Conservation (phyloP, 1,140 invertebrate species). For the Aleiodes sp. region DNA sequence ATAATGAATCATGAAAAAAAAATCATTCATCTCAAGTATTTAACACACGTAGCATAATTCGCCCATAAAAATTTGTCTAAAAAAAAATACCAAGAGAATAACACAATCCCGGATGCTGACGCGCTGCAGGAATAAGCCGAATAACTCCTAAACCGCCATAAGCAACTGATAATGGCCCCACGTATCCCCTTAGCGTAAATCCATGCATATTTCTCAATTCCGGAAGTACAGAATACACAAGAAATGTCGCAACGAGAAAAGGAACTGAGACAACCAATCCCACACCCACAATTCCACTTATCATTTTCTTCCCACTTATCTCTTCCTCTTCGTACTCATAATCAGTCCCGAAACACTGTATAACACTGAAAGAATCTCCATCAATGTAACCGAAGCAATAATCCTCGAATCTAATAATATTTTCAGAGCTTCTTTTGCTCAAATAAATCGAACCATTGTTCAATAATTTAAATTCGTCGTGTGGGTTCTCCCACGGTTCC, state of each 20-base stretch:
- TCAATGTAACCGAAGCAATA: slow-evolving; percentile 42
- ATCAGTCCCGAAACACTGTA: slow-evolving; percentile 35
- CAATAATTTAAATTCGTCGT: slow-evolving; percentile 66
- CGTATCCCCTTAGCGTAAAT: slow-evolving; percentile 65
- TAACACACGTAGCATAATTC: too few species aligned
- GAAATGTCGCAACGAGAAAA: slow-evolving; percentile 65
- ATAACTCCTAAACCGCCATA: slow-evolving; percentile 61
- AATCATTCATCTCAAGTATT: too few species aligned
- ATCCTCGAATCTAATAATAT: not conserved
- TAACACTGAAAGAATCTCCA: slow-evolving; percentile 24
- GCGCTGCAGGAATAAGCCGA: slow-evolving; percentile 53
- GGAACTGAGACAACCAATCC: slow-evolving; percentile 66
- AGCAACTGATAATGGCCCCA: slow-evolving; percentile 62
- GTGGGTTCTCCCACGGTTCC: slow-evolving; percentile 55
- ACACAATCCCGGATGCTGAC: slow-evolving; percentile 58
- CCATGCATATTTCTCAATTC: slow-evolving; percentile 69
- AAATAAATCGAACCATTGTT: slow-evolving; percentile 67
- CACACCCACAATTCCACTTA: slow-evolving; percentile 27
- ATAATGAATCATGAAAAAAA: too few species aligned
- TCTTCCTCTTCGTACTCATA: not conserved
- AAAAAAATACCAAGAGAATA: slow-evolving; percentile 57
- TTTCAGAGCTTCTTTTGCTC: slow-evolving; percentile 36
- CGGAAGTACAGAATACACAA: slow-evolving; percentile 65
- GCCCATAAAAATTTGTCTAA: too few species aligned
- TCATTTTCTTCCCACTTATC: not conserved